Conservation (phyloP, 2,113 vertebrate genomes). For the Poeciliopsis turrubarensis region DNA sequence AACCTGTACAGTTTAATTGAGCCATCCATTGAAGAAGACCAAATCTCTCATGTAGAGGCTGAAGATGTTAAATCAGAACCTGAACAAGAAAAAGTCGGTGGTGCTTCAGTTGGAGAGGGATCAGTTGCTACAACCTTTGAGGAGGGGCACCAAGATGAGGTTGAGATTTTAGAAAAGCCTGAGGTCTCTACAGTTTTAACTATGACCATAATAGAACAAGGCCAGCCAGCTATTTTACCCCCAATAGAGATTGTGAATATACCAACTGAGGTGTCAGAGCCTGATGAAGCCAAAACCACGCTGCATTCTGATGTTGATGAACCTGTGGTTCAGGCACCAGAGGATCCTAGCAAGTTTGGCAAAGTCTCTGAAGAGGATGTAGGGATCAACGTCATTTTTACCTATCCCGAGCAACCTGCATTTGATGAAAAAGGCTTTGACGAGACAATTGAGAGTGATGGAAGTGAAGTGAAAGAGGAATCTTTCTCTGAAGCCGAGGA, state of each 20-base stretch:
- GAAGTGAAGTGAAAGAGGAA: slow-evolving; percentile 18
- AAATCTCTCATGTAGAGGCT: neutral
- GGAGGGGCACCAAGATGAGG: slow-evolving; percentile 20
- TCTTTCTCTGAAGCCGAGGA: slow-evolving; percentile 19
- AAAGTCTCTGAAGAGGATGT: slow-evolving; percentile 14
- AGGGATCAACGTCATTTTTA: neutral
- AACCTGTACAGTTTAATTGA: slow-evolving; percentile 20
- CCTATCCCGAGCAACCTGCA: slow-evolving; percentile 22
- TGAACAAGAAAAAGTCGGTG: slow-evolving; percentile 13
- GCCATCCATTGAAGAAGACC: slow-evolving; percentile 19
- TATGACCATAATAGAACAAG: slow-evolving; percentile 47
- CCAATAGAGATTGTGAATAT: slow-evolving; percentile 33
- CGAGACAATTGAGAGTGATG: slow-evolving; percentile 17
- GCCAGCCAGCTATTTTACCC: slow-evolving; percentile 22
- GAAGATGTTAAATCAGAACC: slow-evolving; percentile 6
- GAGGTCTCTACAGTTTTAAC: slow-evolving; percentile 39
- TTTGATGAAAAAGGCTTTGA: slow-evolving; percentile 27
- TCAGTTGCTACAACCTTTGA: slow-evolving; percentile 8
- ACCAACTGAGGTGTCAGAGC: slow-evolving; percentile 7
- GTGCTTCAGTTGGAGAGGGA: slow-evolving; percentile 7
- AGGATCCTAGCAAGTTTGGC: slow-evolving; percentile 14
- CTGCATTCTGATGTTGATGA: slow-evolving; percentile 24
- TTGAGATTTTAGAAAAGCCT: slow-evolving; percentile 39
- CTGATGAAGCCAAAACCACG: slow-evolving; percentile 11
- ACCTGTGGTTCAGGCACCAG: neutral